A percentile compares a stretch with the other conserved stretches of the same genome.
Evolutionary conservation across 2,888 invertebrate genomes (phyloP).

Genomic region (Sacculina carcini): DNA sequence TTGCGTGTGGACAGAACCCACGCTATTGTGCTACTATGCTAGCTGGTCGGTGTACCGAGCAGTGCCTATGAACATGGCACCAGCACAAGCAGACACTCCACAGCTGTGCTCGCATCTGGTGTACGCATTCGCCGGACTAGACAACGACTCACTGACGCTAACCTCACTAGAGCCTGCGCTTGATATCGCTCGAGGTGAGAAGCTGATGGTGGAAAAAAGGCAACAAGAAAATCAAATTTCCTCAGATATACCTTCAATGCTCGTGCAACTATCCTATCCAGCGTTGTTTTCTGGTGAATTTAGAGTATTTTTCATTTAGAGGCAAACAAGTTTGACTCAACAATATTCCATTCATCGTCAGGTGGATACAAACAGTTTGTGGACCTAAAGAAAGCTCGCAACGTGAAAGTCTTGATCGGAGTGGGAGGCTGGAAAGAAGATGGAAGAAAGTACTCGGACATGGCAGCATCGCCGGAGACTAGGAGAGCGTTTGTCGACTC

Average conservation of each 20-base stretch:
- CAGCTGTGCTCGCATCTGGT: slow-evolving; percentile 43
- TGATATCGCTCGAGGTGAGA: slow-evolving; percentile 38
- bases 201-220: background rate
- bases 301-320: background rate
- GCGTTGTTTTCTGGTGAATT: too few species aligned
- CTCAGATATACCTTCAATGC: background rate
- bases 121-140: slow-evolving; percentile 41
- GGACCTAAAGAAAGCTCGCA: slow-evolving; percentile 22
- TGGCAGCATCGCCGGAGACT: slow-evolving; percentile 21
- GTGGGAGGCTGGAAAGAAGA: slow-evolving; percentile 24
- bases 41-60: slow-evolving; percentile 18
- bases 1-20: slow-evolving; percentile 10
- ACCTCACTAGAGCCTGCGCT: slow-evolving; percentile 38
- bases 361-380: slow-evolving; percentile 20
- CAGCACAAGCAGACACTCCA: slow-evolving; percentile 30
- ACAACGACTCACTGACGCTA: slow-evolving; percentile 34
- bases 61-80: slow-evolving; percentile 23
- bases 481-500: slow-evolving; percentile 28
- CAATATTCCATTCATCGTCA: slow-evolving; percentile 10
- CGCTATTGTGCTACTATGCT: slow-evolving; percentile 18
- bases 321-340: background rate
- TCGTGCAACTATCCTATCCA: background rate
- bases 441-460: slow-evolving; percentile 18
- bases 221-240: background rate
- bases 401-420: slow-evolving; percentile 21